Base-by-base conservation (phyloP, 2,113 vertebrate genomes). In the Phalacrocorax brasilianus region DNA sequence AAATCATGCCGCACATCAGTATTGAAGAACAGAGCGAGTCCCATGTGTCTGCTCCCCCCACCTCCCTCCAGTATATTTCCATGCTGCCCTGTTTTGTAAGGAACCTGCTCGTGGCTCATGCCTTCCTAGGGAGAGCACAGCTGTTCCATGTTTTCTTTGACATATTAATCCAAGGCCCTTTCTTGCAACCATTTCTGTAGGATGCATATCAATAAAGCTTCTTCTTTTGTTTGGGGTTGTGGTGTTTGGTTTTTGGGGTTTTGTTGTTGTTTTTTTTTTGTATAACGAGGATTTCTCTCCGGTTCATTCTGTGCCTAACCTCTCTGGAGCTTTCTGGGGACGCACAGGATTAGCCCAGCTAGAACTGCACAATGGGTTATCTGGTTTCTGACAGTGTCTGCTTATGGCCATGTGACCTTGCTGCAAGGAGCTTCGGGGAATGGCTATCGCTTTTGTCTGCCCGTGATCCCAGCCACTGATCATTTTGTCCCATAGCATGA, bases 181-280 rank as follows among this genome's bases (percentile, higher is more conserved):
- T 97, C 93, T 95, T 97, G 88, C 97, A 97, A 91, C 89, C 74
- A 1, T 77, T 92, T 59, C 45, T 96, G 33, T 92, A 89, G 93
- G 56, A 83, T 95, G 72, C 63, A 35, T 68, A 92, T 79, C 91
- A 98, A 98, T 98, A 98, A 98, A 98, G 74, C 73, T 68, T 82
- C 81, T 77, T 88, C 13, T 40, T 89, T 66, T 38, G 11, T 44
- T 44, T 44, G 42, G 38, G 38, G 38, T 38, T 38, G 38, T 38
- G 38, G 11, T 38, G 8, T 38, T n/a, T 49, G 5, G 42, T 38
- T 89, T 65, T 38, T 38, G 11, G 11, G 42, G 42, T 44, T 11
- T 28, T 27, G 40, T 35, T 38, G 20, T 49, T 23, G n/a, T 8
- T 22, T 23, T 13, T 71, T 85, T 93, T 96, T 75, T 96, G 66